Base-by-base conservation (phyloP, 1,140 invertebrate genomes). In the Teleopsis dalmanni region DNA sequence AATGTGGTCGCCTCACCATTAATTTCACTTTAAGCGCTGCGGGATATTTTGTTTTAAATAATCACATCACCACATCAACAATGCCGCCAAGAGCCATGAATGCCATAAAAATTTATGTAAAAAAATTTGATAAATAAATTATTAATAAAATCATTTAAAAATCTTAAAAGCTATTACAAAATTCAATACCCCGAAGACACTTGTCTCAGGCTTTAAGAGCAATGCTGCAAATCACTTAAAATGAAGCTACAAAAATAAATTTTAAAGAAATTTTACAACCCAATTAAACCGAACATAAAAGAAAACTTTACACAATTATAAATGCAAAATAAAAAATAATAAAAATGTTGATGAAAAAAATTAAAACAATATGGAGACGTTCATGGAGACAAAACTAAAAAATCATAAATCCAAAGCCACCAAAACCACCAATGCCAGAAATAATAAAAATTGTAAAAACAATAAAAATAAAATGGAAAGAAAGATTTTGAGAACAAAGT, bases 21-120 rank as follows among this genome's bases (percentile, higher is more conserved):
- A 98, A 76, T 77, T 97, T 98, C 67, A 95, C 86, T 78, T 97
- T 96, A 59, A 98, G 78, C 60, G 92, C 93, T 96, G 81, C 48
- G 85, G 45, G 33, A 46, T 35, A 35, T 46, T 34, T 22, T 18
- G 38, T 14, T 16, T 21, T 22, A 33, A 27, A 21, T 26, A 50
- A 50, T 37, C 27, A 31, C 19, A 41, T 19, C 14, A 25, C 27
- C 41, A 43, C 31, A 43, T 43, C 41, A 43, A 27, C 14, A 31
- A 46, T 35, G 35, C 13, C 18, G 41, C 25, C 41, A 22, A 16
- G 31, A 29, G 41, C 41, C 25, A 29, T 22, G 41, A 23, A 46
- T 29, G 27, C 7, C 27, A 29, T 8, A 29, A 16, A 31, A 31
- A 43, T n/a, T 43, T 27, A 43, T 4, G 25, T 11, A 14, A 31